Percentiles rank a stretch among this genome's conserved stretches.
Conservation (phyloP, 1,140 invertebrate species). For the Eriosoma lanigerum region DNA sequence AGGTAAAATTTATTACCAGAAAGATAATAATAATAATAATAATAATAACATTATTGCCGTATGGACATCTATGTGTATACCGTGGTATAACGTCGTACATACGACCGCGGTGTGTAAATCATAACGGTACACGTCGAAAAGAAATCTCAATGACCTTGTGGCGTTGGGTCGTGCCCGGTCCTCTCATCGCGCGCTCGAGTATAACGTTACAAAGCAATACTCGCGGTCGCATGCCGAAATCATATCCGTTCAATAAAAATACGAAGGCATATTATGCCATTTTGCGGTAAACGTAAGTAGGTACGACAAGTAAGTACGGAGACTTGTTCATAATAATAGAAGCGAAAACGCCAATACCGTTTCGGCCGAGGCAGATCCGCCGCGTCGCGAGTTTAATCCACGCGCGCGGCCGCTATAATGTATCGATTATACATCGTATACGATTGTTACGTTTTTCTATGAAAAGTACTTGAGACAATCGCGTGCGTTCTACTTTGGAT, state of each 20-base stretch:
- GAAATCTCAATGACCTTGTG: conserved; percentile 51
- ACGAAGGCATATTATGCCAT: not conserved
- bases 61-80: not conserved
- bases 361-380: not conserved
- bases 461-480: too few relatives aligned
- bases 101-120: conserved; percentile 23
- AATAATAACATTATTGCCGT: too few relatives aligned
- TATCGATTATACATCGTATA: too few relatives aligned
- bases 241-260: not conserved
- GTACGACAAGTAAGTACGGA: too few relatives aligned
- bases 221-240: conserved; percentile 18
- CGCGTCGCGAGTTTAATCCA: too few relatives aligned
- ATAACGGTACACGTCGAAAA: conserved; percentile 49
- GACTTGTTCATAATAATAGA: too few relatives aligned
- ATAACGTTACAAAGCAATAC: conserved; percentile 5
- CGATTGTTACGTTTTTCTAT: too few relatives aligned
- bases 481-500: too few relatives aligned
- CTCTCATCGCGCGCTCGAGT: conserved; percentile 24
- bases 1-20: too few relatives aligned
- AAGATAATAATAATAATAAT: too few relatives aligned
- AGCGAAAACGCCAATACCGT: not conserved
- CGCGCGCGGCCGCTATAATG: too few relatives aligned
- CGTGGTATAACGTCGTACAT: not conserved
- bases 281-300: not conserved
- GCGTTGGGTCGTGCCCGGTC: conserved; percentile 41